Evolutionary conservation across 2,113 vertebrate species (phyloP), one percentile per base, ranked within the genome.

Genomic region (Lathamus discolor): DNA sequence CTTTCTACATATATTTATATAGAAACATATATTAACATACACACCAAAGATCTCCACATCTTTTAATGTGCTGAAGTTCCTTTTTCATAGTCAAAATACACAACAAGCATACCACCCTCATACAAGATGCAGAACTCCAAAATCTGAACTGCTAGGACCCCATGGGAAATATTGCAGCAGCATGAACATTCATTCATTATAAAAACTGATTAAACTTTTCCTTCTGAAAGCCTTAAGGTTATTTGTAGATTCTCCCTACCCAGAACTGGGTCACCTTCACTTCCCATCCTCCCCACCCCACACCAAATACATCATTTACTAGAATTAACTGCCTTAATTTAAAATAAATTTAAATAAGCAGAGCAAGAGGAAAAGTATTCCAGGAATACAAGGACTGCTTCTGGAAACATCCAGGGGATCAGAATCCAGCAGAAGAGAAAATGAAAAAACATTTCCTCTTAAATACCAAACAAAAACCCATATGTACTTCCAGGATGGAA

Each of bases 151-250:
- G 1, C 19, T 69, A 85, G 52, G 49, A 76, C 49, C 77, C 63
- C 41, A 7, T 79, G 72, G 82, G 85, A 96, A 76, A 94, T 66
- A 46, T 0, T 76, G 41, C 44, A 77, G n/a, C 18, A 94, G 49
- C 59, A 73, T 2, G 6, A 94, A 27, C 35, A 69, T 67, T 84
- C 77, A 78, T 93, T 94, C 67, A 86, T 93, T 97, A 88, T 69
- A 93, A 76, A 83, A 92, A 76, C 35, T 57, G 46, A 95, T 92
- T 92, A 90, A 92, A 80, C 39, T 94, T 88, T 87, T 62, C 81
- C 84, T 89, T 94, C 87, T 85, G 69, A 82, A 91, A 95, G 81
- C 62, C 87, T 79, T 69, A 51, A 64, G 70, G 67, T 63, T 91
- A 94, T 83, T 93, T 94, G 90, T 76, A 88, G 46, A 95, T 83